Percentiles rank a stretch among this genome's conserved stretches.
Evolutionary conservation across 2,113 vertebrate genomes (phyloP).

Genomic region (Copsychus sechellarum): DNA sequence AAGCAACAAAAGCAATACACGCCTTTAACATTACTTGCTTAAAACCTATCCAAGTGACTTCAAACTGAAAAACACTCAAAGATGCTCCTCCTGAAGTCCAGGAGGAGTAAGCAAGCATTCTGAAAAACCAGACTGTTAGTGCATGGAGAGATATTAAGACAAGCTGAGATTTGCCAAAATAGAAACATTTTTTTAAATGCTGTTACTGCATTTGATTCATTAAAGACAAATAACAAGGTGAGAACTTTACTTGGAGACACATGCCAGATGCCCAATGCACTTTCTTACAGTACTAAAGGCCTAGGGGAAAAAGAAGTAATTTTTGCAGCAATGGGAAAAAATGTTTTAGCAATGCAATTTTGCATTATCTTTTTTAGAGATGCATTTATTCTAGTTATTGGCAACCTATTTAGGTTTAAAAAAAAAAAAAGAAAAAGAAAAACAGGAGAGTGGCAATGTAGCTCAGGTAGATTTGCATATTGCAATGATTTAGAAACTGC

Average conservation of each 20-base stretch:
- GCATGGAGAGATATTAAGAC: background rate
- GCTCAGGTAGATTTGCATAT: background rate
- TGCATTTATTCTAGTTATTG: background rate
- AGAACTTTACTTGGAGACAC: background rate
- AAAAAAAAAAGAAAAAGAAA: background rate
- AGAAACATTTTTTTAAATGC: background rate
- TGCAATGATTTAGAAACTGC: background rate
- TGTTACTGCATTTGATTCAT: background rate
- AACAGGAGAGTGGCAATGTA: fast-evolving
- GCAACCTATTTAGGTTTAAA: fast-evolving
- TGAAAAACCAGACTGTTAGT: background rate
- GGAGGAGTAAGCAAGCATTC: background rate
- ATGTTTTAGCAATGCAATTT: background rate
- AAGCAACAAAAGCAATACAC: background rate
- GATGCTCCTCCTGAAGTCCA: background rate
- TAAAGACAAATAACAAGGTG: background rate
- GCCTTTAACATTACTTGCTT: background rate
- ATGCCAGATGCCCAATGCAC: background rate
- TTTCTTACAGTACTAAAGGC: background rate
- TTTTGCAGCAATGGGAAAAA: fast-evolving
- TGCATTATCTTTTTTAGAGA: background rate
- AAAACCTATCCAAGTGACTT: background rate
- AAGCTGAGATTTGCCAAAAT: background rate
- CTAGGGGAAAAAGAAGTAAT: background rate
- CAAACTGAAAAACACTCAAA: background rate